Evolutionary conservation across 2,888 invertebrate genomes (phyloP), one percentile per base, ranked within the genome.

Genomic region (Steinernema carpocapsae): DNA sequence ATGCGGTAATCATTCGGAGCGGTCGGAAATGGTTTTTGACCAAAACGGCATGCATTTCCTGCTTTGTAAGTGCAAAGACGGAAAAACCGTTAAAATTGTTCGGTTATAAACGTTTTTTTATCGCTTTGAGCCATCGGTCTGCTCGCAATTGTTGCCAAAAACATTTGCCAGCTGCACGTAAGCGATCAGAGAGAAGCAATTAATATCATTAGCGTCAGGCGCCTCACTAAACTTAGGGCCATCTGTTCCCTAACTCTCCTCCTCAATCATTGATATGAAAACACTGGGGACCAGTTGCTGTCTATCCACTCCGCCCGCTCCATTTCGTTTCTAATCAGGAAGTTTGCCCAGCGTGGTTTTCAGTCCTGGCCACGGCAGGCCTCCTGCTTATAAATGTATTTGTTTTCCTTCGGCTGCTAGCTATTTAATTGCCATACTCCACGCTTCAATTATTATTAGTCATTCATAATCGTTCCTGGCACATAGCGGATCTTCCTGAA

Each of bases 191-290:
- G 3, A 17, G 32, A 32, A 22, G 32, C 32, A 29, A 64, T 64
- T 64, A 64, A 29, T 64, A 4, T 64, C 64, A 64, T 32, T 64
- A 64, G 64, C 32, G 37, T 17, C 64, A 64, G 64, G 4, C 64
- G 64, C 64, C 14, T 32, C 17, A 4, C 29, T 4, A 17, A 64
- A 64, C 64, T 64, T 64, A 17, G 6, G 48, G 3, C 29, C 64
- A 64, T 64, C 64, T 64, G 64, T 26, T 64, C 64, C 29, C 52
- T 10, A 19, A 22, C 22, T 10, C 24, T 17, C 6, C 56, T 4
- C 56, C 22, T 56, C 56, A 19, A 26, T 56, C 64, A 17, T 64
- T 64, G 12, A 37, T 32, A 26, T 26, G 29, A 64, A 64, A 64
- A 64, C 64, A 64, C 64, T 14, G 2, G 64, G 64, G 64, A 22